These are phyloP conservation scores for Passer montanus DNA, from an alignment of 2,113 vertebrate genomes.

Conservation along the genomic window DNA sequence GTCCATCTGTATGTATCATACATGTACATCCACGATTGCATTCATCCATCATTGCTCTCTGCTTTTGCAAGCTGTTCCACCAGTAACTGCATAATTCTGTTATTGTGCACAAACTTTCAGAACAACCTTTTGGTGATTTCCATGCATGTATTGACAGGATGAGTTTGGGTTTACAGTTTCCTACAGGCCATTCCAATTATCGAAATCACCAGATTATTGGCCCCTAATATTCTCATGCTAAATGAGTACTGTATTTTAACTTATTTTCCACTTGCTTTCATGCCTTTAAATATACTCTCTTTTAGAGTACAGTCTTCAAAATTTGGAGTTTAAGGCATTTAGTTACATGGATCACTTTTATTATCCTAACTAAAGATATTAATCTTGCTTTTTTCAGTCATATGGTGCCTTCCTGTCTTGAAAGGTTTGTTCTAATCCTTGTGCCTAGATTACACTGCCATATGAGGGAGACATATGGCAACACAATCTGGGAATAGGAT, in stretches of 20 bases:
- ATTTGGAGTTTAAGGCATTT: neutral
- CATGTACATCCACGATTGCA: neutral
- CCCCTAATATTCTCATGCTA: neutral
- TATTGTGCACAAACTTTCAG: neutral
- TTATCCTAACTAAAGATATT: neutral
- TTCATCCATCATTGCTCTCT: neutral
- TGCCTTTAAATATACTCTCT: neutral
- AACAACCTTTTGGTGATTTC: neutral
- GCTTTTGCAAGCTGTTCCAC: neutral
- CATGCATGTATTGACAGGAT: neutral
- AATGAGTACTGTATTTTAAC: neutral
- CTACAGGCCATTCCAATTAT: neutral
- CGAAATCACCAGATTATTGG: neutral
- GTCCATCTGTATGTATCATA: rapidly evolving
- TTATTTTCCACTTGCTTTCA: neutral
- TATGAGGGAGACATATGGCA: neutral
- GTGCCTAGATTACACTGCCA: neutral
- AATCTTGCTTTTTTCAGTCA: neutral
- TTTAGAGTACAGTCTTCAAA: neutral
- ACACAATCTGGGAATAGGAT: neutral
- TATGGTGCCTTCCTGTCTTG: neutral
- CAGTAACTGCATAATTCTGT: neutral
- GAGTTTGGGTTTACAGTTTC: neutral
- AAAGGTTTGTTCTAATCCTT: neutral
- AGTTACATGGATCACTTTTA: neutral